Evolutionary conservation across 2,113 vertebrate genomes (phyloP).

Genomic region (Urocynchramus pylzowi): DNA sequence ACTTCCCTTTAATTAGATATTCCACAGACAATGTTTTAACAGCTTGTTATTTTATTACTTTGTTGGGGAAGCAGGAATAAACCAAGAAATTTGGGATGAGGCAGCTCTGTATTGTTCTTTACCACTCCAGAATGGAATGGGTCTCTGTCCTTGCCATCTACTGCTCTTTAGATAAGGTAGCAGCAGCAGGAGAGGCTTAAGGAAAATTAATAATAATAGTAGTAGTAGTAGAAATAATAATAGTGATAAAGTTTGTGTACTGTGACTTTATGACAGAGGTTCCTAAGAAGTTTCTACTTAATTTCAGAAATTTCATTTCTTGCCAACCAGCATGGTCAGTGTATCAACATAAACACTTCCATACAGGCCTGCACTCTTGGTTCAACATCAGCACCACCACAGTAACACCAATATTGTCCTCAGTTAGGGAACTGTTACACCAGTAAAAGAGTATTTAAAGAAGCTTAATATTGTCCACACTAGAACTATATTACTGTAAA

Average conservation of each 20-base stretch:
- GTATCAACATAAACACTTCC: not conserved
- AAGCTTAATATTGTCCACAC: not conserved
- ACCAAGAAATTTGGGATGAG: not conserved
- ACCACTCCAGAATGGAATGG: not conserved
- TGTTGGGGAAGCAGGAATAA: not conserved
- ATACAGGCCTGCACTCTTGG: not conserved
- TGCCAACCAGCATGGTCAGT: not conserved
- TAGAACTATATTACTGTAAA: not conserved
- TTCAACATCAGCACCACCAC: not conserved
- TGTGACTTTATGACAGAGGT: not conserved
- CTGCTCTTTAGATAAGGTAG: not conserved
- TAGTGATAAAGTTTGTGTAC: not conserved
- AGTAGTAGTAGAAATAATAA: no score
- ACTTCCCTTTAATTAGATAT: not conserved
- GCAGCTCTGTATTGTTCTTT: not conserved
- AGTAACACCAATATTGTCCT: not conserved
- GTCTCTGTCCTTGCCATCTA: not conserved
- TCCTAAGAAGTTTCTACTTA: not conserved
- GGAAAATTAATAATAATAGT: not conserved
- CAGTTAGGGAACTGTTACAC: not conserved
- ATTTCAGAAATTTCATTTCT: not conserved
- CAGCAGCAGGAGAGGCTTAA: not conserved
- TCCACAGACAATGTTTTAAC: not conserved
- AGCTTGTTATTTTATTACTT: not conserved
- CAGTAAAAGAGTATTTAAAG: not conserved